Conservation (phyloP, 2,113 vertebrate species). For the Pollachius pollachius region DNA sequence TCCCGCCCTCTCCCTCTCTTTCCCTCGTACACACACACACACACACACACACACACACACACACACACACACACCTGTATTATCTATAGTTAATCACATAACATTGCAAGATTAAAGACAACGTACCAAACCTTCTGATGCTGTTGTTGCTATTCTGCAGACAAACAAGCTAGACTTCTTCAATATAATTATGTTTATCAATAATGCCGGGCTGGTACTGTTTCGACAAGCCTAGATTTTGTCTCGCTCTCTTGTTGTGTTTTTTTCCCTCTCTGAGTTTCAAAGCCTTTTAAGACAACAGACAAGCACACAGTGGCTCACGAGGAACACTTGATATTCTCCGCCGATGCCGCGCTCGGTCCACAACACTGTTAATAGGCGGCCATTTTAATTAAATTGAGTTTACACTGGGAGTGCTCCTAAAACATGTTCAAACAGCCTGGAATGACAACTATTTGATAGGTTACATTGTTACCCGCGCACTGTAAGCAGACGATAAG, state of each 20-base stretch:
- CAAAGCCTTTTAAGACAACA: not conserved
- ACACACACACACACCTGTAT: too few relatives aligned
- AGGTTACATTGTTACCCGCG: conserved; percentile 51
- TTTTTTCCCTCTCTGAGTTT: not conserved
- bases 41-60: too few relatives aligned
- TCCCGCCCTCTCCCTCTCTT: too few relatives aligned
- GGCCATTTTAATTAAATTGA: conserved; percentile 61
- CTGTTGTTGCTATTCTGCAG: too few relatives aligned
- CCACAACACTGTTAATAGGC: conserved; percentile 45
- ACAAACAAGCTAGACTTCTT: too few relatives aligned
- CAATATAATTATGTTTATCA: too few relatives aligned
- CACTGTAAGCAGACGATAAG: conserved; percentile 64
- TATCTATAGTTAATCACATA: too few relatives aligned
- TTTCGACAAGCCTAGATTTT: not conserved
- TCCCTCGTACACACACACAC: too few relatives aligned
- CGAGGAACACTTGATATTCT: conserved; percentile 47
- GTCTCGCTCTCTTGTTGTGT: not conserved
- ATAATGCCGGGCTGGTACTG: too few relatives aligned
- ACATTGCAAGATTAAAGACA: too few relatives aligned
- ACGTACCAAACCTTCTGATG: too few relatives aligned
- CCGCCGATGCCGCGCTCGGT: conserved; percentile 34
- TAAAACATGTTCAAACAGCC: conserved; percentile 63
- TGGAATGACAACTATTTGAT: conserved; percentile 56
- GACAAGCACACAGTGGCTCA: not conserved
- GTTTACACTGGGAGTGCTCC: conserved; percentile 59